Evolutionary conservation across 1,140 invertebrate species (phyloP), one percentile per base, ranked within the genome.

Genomic region (Drosophila bocki): DNA sequence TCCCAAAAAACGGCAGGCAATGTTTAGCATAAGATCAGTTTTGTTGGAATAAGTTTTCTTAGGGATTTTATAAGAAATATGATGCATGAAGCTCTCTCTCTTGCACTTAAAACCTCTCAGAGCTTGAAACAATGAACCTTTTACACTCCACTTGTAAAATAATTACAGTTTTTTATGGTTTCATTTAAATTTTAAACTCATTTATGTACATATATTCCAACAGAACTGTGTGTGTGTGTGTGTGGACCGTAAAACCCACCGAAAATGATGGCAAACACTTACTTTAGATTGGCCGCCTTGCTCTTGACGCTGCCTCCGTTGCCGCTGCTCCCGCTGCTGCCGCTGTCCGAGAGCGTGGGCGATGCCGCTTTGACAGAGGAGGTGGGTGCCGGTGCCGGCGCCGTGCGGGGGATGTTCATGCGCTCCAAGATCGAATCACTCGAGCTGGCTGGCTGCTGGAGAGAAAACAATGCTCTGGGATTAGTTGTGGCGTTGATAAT

Each of bases 221-320:
- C 37, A 70, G 33, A 47, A 57, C 48, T 72, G 65, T 12, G 32
- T 29, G 6, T 26, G 22, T 22, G 26, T 22, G 26, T 29, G 5
- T 19, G 44, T 35, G 56, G 65, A 47, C 29, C 35, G 11, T 54
- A 57, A 57, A 29, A 35, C 64, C 50, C 47, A 17, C 51, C 53
- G 22, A 41, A 41, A 57, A 42, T 35, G 26, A 54, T 48, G 47
- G 65, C 57, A 44, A 51, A 67, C 69, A 78, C 91, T 87, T 61
- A 92, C 91, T 90, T 92, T 50, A 92, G 75, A 75, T 91, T 92
- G 32, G 91, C 91, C 53, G 91, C 91, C 82, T 92, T 92, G 67
- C 84, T 91, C 60, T 86, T 88, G 39, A 92, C 86, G 58, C 88
- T 92, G 39, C 59, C 60, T 47, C 80, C 84, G 56, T 47, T 6